A percentile compares a stretch with the other conserved stretches of the same genome.
These are phyloP conservation scores for Griposia aprilina DNA, from an alignment of 2,888 invertebrate species.

Conservation along the genomic window DNA sequence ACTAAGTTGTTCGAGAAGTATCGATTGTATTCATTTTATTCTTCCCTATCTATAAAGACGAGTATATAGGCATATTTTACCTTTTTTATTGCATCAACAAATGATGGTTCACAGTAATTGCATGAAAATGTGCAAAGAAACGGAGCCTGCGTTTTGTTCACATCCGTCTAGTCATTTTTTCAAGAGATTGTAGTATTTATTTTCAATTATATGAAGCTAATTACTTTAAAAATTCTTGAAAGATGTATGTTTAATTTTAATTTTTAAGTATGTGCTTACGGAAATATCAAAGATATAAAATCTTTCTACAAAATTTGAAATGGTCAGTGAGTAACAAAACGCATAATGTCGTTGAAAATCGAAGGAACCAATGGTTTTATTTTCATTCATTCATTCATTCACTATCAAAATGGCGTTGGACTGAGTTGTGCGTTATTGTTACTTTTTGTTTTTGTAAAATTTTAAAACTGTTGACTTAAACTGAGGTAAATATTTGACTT, in stretches of 20 bases:
- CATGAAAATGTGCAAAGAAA: background rate
- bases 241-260: rapidly evolving
- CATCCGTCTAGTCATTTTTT: too few species aligned
- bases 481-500: conserved; percentile 77
- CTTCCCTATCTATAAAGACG: rapidly evolving
- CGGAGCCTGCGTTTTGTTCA: conserved; percentile 49
- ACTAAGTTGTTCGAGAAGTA: background rate
- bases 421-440: conserved; percentile 83
- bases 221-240: background rate
- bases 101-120: background rate
- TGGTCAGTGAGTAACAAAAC: conserved; percentile 65
- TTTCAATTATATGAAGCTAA: background rate
- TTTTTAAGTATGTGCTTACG: background rate
- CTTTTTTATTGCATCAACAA: background rate
- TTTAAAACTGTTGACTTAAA: conserved; percentile 82
- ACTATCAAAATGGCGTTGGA: conserved; percentile 86
- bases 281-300: background rate
- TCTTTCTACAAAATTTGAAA: background rate
- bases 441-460: conserved; percentile 84
- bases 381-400: conserved; percentile 36
- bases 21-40: rapidly evolving
- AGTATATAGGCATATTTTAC: background rate
- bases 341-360: conserved; percentile 58
- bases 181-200: background rate
- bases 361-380: conserved; percentile 23